phyloP scores from a whole-genome alignment of 2,113 vertebrate genomes.

The Istiophorus platypterus region DNA sequence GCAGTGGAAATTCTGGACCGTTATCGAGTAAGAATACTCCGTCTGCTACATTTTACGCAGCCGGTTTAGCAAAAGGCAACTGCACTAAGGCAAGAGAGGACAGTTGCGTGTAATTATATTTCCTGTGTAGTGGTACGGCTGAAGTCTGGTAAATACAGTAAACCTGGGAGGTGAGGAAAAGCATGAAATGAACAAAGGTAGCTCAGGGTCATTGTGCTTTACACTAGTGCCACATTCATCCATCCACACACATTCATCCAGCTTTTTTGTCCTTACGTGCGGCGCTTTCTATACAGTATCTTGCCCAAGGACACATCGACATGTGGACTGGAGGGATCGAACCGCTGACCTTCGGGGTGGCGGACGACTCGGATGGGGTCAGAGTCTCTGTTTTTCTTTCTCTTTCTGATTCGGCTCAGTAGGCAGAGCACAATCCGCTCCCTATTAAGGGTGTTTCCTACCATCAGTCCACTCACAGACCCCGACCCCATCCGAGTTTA shows the following conservation, averaged over 20 bases:
- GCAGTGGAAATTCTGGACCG: neutral
- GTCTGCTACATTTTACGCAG: constrained; percentile 13
- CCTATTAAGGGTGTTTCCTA: neutral
- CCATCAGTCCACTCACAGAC: neutral
- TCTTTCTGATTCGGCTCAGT: too few relatives aligned
- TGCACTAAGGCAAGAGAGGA: constrained; percentile 17
- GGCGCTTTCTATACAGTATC: too few relatives aligned
- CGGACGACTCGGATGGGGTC: too few relatives aligned
- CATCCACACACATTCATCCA: too few relatives aligned
- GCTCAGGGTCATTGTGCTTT: constrained; percentile 8
- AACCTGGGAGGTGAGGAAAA: constrained; percentile 16
- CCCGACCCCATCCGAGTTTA: neutral
- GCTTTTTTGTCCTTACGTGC: too few relatives aligned
- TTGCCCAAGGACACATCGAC: too few relatives aligned
- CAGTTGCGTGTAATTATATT: constrained; percentile 7
- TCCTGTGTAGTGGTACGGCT: constrained; percentile 14
- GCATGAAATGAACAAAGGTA: neutral
- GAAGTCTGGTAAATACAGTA: constrained; percentile 28
- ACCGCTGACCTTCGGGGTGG: too few relatives aligned
- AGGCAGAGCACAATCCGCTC: too few relatives aligned
- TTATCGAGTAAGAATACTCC: neutral
- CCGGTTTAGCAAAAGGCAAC: constrained; percentile 33
- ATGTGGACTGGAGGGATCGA: too few relatives aligned
- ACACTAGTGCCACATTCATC: too few relatives aligned
- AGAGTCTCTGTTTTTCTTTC: too few relatives aligned